Conservation (phyloP, 2,888 invertebrate genomes). For the Dyspetes luteomarginatus region DNA sequence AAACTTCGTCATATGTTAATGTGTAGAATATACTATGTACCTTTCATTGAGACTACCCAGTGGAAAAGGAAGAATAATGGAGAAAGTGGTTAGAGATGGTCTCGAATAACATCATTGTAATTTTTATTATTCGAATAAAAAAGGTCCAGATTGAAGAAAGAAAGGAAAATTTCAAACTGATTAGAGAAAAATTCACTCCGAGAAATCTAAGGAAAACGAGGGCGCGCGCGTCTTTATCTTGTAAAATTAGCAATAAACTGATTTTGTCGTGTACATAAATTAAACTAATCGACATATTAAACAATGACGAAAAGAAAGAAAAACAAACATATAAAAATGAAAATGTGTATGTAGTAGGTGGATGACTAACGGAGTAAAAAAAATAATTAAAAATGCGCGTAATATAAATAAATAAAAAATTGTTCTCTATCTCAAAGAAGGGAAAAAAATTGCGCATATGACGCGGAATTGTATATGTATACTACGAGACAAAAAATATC, state of each 20-base stretch:
- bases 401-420: conserved; percentile 41
- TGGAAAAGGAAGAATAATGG: background rate
- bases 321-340: conserved; percentile 36
- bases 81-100: background rate
- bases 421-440: conserved; percentile 23
- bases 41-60: conserved; percentile 25
- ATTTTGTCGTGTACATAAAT: conserved; percentile 76
- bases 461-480: conserved; percentile 62
- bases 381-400: conserved; percentile 30
- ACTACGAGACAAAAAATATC: conserved; percentile 75
- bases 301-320: conserved; percentile 48
- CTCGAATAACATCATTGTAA: conserved; percentile 1
- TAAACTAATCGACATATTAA: conserved; percentile 59
- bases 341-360: conserved; percentile 62
- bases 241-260: conserved; percentile 80
- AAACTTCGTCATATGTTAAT: conserved; percentile 8
- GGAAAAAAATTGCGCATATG: conserved; percentile 16
- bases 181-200: conserved; percentile 2
- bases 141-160: background rate
- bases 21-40: conserved; percentile 37
- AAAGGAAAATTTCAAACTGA: background rate
- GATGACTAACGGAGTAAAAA: conserved; percentile 44
- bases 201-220: conserved; percentile 21
- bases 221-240: conserved; percentile 66
- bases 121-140: background rate